Evolutionary conservation across 2,888 invertebrate genomes (phyloP).

Genomic region (Mesochorus sp.): DNA sequence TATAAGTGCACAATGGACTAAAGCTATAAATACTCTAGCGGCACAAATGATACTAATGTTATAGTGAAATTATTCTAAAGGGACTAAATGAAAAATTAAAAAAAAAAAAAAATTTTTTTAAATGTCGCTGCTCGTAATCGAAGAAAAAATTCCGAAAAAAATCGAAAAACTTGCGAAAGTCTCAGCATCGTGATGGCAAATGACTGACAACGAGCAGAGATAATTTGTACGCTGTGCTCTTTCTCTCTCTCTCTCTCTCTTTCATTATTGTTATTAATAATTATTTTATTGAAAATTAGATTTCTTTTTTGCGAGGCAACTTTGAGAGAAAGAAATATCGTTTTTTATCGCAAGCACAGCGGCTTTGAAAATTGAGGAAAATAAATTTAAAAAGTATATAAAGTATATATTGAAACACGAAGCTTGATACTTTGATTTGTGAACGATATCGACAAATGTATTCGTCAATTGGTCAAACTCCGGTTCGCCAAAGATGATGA

Average conservation of each 20-base stretch:
- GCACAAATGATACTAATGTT: constrained; percentile 75
- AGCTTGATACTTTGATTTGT: constrained; percentile 3
- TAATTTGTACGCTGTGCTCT: constrained; percentile 30
- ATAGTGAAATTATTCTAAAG: constrained; percentile 71
- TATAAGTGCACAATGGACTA: constrained; percentile 75
- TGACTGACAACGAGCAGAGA: constrained; percentile 29
- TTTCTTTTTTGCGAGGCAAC: constrained; percentile 11
- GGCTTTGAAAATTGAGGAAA: background rate
- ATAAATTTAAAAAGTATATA: background rate
- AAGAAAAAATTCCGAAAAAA: background rate
- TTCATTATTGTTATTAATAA: constrained; percentile 34
- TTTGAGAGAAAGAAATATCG: background rate
- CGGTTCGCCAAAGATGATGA: constrained; percentile 11
- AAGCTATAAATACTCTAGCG: constrained; percentile 73
- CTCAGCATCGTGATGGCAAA: constrained; percentile 3
- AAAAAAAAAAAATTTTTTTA: background rate
- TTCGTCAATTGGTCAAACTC: constrained; percentile 16
- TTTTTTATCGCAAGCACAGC: background rate
- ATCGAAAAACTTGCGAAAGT: constrained; percentile 14
- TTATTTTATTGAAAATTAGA: background rate
- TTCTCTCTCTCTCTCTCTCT: constrained; percentile 4
- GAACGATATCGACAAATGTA: constrained; percentile 26
- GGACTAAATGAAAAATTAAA: constrained; percentile 60
- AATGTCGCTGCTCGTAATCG: too few species aligned
- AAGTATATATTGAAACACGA: constrained; percentile 10